A percentile compares a stretch with the other conserved stretches of the same genome.
These are phyloP conservation scores for Ormyrus rosae DNA, from an alignment of 2,888 invertebrate genomes.

Conservation along the genomic window DNA sequence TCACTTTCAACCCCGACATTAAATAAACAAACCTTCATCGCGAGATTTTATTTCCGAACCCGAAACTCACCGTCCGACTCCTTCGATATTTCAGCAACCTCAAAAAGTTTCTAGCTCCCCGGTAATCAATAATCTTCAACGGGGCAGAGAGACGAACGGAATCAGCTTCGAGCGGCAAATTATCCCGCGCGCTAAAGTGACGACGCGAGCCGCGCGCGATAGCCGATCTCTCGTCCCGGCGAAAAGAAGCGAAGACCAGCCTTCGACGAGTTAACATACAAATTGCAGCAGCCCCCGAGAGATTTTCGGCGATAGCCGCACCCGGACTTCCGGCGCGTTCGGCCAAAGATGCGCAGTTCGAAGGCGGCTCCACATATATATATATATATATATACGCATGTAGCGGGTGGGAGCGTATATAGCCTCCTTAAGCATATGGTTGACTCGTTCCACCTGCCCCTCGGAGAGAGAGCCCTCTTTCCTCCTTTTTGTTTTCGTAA, in stretches of 20 bases:
- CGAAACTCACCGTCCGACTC: too few species aligned
- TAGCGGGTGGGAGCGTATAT: slow-evolving; percentile 44
- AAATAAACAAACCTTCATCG: too few species aligned
- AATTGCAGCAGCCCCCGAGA: slow-evolving; percentile 24
- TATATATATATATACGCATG: background rate
- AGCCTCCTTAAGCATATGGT: slow-evolving; percentile 47
- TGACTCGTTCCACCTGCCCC: slow-evolving; percentile 53
- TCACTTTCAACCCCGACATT: too few species aligned
- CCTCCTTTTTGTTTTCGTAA: slow-evolving; percentile 48
- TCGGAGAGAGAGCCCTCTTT: slow-evolving; percentile 58
- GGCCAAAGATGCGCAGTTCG: slow-evolving; percentile 44
- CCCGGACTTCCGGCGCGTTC: slow-evolving; percentile 45
- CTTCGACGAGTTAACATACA: slow-evolving; percentile 45
- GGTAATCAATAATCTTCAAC: too few species aligned
- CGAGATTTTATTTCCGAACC: too few species aligned
- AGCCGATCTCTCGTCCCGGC: background rate
- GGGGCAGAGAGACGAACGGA: too few species aligned
- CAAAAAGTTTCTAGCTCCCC: too few species aligned
- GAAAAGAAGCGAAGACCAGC: background rate
- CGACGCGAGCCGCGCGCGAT: slow-evolving; percentile 25
- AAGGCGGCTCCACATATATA: background rate
- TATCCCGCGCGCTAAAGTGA: slow-evolving; percentile 17
- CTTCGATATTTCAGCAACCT: too few species aligned
- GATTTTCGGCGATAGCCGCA: slow-evolving; percentile 48
- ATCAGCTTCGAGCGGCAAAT: too few species aligned